phyloP scores from a whole-genome alignment of 1,140 invertebrate species.

The Lamellibrachia luymesi region DNA sequence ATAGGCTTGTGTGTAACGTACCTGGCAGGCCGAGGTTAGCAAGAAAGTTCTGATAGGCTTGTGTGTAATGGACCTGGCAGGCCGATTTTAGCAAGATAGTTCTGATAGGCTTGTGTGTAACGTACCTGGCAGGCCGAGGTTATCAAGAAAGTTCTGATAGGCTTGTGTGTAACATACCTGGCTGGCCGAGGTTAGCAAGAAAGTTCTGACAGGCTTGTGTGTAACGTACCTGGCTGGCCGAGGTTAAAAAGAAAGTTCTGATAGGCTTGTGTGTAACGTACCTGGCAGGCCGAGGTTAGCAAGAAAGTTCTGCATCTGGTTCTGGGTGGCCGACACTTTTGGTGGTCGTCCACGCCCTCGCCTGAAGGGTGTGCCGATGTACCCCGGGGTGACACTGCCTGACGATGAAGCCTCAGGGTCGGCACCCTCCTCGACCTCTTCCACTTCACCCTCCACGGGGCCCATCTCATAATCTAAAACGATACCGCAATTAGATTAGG shows the following conservation, averaged over 20 bases:
- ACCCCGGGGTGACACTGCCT: not conserved
- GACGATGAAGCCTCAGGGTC: not conserved
- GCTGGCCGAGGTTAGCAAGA: slow-evolving; percentile 16
- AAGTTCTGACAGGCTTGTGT: slow-evolving; percentile 20
- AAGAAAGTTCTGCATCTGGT: slow-evolving; percentile 22
- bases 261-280: not conserved
- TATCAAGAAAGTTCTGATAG: too few relatives aligned
- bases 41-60: slow-evolving; percentile 21
- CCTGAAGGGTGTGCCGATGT: not conserved
- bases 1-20: not conserved
- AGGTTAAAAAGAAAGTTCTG: too few relatives aligned
- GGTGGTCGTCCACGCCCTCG: slow-evolving; percentile 10
- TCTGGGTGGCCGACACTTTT: not conserved
- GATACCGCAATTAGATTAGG: too few relatives aligned
- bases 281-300: slow-evolving; percentile 21
- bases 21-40: slow-evolving; percentile 20
- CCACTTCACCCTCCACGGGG: slow-evolving; percentile 5
- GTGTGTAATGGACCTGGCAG: too few relatives aligned
- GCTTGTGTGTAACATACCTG: not conserved
- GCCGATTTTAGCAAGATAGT: slow-evolving; percentile 13
- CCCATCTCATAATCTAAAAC: slow-evolving; percentile 14
- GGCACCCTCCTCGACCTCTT: slow-evolving; percentile 10
- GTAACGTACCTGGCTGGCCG: not conserved
- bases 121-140: too few relatives aligned
- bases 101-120: slow-evolving; percentile 16